A percentile compares a stretch with the other conserved stretches of the same genome.
Evolutionary conservation across 2,888 invertebrate species (phyloP).

Genomic region (Drosophila niveifrons): DNA sequence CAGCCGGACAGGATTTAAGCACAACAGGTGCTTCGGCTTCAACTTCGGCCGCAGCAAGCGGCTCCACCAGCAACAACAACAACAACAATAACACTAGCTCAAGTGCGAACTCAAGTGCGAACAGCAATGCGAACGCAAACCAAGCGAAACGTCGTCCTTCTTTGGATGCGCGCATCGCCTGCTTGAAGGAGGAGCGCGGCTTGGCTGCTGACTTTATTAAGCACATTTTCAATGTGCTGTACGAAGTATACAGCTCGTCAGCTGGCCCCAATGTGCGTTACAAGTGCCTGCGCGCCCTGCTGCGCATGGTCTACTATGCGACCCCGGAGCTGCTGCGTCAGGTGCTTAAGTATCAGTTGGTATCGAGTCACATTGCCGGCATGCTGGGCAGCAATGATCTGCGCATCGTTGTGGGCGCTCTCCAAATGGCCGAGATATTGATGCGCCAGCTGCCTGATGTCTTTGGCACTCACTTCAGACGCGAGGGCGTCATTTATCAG

Average conservation of each 20-base stretch:
- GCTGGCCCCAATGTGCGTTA: conserved; percentile 99
- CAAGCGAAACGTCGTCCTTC: conserved; percentile 78
- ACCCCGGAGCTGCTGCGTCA: conserved; percentile 93
- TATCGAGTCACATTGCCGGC: conserved; percentile 98
- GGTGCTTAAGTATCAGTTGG: conserved; percentile 90
- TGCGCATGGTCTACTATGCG: conserved; percentile 98
- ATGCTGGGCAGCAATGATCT: conserved; percentile 99
- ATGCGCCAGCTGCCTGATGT: conserved; percentile 98
- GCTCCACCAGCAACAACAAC: conserved; percentile 26
- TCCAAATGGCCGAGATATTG: conserved; percentile 98
- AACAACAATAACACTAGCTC: conserved; percentile 32
- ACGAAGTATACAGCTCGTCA: conserved; percentile 99
- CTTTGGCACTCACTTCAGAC: conserved; percentile 97
- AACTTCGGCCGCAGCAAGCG: conserved; percentile 55
- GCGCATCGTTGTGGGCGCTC: conserved; percentile 97
- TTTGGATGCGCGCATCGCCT: conserved; percentile 89
- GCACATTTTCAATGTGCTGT: conserved; percentile 96
- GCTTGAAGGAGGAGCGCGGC: conserved; percentile 89
- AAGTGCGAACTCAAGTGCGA: conserved; percentile 15
- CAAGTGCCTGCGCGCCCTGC: conserved; percentile 97
- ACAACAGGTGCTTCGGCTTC: conserved; percentile 46
- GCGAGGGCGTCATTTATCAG: conserved; percentile 99
- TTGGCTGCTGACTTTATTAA: conserved; percentile 90
- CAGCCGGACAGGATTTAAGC: conserved; percentile 62
- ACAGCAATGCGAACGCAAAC: conserved; percentile 20